Percentiles rank a stretch among this genome's conserved stretches.
Conservation (phyloP, 2,797 vertebrate genomes). For the Pseudocheirus occidentalis region DNA sequence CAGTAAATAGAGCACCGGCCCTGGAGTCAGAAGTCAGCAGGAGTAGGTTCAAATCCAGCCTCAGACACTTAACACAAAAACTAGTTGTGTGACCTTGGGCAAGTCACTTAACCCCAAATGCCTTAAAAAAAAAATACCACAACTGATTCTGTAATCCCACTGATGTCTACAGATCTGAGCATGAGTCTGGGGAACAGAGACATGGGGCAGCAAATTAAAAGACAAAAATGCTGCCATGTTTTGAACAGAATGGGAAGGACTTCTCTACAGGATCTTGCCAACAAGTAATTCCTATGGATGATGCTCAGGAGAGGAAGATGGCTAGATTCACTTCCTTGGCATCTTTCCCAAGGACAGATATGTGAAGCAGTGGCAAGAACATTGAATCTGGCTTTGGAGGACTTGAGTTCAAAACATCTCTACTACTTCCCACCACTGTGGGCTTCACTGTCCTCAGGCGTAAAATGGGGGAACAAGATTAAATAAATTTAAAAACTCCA, state of each 20-base stretch:
- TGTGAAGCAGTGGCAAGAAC: neutral
- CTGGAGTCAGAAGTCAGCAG: no score
- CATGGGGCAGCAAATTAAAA: neutral
- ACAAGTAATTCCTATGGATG: neutral
- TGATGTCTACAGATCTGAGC: conserved; percentile 23
- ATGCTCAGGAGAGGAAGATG: neutral
- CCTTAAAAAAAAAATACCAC: conserved; percentile 24
- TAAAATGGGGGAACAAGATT: neutral
- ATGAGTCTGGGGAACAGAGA: neutral
- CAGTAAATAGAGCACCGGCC: no score
- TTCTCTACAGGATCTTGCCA: neutral
- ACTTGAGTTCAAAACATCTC: neutral
- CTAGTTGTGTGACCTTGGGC: no score
- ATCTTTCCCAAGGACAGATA: neutral
- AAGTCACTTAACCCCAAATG: no score
- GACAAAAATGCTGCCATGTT: neutral
- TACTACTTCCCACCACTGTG: neutral
- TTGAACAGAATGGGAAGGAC: neutral
- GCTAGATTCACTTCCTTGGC: neutral
- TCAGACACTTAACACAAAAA: no score
- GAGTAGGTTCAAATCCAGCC: no score
- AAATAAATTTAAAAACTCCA: neutral
- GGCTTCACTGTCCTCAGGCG: neutral
- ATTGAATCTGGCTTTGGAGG: neutral
- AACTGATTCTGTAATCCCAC: conserved; percentile 7